A percentile compares a stretch with the other conserved stretches of the same genome.
Evolutionary conservation across 2,888 invertebrate species (phyloP).

Genomic region (Euplagia quadripunctaria): DNA sequence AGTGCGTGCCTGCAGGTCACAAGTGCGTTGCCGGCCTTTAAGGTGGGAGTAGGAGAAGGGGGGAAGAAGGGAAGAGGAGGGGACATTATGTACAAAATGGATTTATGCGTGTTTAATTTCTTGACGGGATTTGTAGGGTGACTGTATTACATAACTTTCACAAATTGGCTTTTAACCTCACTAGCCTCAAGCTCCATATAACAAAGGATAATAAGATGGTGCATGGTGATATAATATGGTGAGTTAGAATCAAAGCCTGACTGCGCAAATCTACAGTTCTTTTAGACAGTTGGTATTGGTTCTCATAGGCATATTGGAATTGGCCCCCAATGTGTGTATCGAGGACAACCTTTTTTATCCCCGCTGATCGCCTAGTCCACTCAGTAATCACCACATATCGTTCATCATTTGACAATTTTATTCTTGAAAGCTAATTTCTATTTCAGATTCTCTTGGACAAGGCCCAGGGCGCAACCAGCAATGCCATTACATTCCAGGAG

Average conservation of each 20-base stretch:
- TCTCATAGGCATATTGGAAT: too few species aligned
- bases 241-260: too few species aligned
- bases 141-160: not conserved
- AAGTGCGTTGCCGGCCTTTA: too few species aligned
- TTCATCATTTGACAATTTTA: not conserved
- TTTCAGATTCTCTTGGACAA: slow-evolving; percentile 90
- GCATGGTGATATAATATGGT: too few species aligned
- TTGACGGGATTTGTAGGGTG: not conserved
- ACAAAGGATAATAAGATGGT: too few species aligned
- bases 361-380: not conserved
- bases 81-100: not conserved
- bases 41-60: too few species aligned
- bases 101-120: not conserved
- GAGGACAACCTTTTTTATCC: not conserved
- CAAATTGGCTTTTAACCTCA: too few species aligned
- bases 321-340: not conserved
- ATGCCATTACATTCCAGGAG: slow-evolving; percentile 96
- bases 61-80: too few species aligned
- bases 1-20: too few species aligned
- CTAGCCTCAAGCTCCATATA: too few species aligned
- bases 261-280: too few species aligned
- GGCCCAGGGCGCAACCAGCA: slow-evolving; percentile 90
- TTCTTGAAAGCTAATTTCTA: slow-evolving; percentile 13
- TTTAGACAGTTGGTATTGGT: too few species aligned
- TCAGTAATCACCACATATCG: not conserved